A percentile compares a stretch with the other conserved stretches of the same genome.
These are phyloP conservation scores for Heloderma charlesbogerti DNA, from an alignment of 2,113 vertebrate species.

Conservation along the genomic window DNA sequence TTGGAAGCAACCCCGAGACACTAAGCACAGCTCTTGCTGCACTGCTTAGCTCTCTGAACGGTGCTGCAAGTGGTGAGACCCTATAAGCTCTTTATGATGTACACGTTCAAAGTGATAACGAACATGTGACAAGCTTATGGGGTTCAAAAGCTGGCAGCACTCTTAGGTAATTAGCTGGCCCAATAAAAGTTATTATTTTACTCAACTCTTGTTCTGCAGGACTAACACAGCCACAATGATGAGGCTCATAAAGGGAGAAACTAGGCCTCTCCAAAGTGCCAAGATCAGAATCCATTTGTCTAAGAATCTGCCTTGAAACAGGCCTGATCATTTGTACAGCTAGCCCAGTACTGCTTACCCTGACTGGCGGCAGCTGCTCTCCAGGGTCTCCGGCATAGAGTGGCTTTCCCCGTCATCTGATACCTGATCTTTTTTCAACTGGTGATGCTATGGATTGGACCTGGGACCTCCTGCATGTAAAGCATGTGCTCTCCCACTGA, in stretches of 20 bases:
- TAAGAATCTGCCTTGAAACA: neutral
- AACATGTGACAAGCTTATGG: neutral
- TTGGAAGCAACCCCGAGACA: neutral
- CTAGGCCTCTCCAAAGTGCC: neutral
- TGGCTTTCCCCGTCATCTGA: neutral
- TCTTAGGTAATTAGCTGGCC: neutral
- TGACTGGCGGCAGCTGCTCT: too few relatives aligned
- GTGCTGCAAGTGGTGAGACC: neutral
- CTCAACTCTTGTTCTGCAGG: neutral
- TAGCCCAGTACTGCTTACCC: neutral
- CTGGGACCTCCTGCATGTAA: too few relatives aligned
- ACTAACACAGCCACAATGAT: neutral
- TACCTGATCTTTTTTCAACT: neutral
- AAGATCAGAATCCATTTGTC: neutral
- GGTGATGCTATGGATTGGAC: neutral
- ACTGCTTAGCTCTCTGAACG: neutral
- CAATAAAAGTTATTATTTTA: slow-evolving; percentile 8
- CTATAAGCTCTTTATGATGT: neutral
- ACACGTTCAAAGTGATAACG: neutral
- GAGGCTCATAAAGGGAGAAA: neutral
- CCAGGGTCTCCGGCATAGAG: neutral
- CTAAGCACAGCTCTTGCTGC: neutral
- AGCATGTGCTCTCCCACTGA: too few relatives aligned
- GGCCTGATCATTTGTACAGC: too few relatives aligned
- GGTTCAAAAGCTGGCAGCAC: neutral